phyloP scores from a whole-genome alignment of 1,140 invertebrate species.

The Drosophila repletoides region DNA sequence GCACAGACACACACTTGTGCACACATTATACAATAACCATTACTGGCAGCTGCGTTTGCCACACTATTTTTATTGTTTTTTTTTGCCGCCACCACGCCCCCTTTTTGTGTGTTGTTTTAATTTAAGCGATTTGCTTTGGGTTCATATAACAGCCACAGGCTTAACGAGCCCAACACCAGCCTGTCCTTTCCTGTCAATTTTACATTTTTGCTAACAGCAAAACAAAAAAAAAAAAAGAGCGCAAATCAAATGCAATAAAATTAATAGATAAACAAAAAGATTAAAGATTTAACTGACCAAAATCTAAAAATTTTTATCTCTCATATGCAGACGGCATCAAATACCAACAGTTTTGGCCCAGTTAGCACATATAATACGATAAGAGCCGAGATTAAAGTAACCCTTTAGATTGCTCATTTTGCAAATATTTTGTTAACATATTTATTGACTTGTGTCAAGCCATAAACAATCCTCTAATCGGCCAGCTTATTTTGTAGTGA shows the following conservation, averaged over 20 bases:
- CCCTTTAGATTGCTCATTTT: too few relatives aligned
- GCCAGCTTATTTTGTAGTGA: too few relatives aligned
- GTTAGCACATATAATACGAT: too few relatives aligned
- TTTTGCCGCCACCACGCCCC: conserved; percentile 35
- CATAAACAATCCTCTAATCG: too few relatives aligned
- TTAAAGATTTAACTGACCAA: conserved; percentile 33
- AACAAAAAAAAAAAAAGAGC: too few relatives aligned
- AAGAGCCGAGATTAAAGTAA: too few relatives aligned
- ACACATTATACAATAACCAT: conserved; percentile 62
- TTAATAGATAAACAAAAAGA: conserved; percentile 18
- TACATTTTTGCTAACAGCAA: conserved; percentile 32
- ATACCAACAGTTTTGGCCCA: too few relatives aligned
- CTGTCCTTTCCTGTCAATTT: background rate
- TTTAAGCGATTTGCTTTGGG: conserved; percentile 70
- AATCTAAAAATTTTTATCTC: conserved; percentile 8
- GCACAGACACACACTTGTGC: background rate
- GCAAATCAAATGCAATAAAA: conserved; percentile 50
- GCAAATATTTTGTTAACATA: too few relatives aligned
- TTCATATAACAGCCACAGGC: conserved; percentile 58
- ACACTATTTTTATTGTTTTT: conserved; percentile 77
- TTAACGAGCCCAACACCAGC: conserved; percentile 29
- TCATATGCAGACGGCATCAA: background rate
- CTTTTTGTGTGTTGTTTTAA: conserved; percentile 62
- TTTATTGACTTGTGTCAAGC: too few relatives aligned
- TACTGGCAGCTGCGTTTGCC: conserved; percentile 69